Evolutionary conservation across 2,888 invertebrate genomes (phyloP).

Genomic region (Dryomyza anilis): DNA sequence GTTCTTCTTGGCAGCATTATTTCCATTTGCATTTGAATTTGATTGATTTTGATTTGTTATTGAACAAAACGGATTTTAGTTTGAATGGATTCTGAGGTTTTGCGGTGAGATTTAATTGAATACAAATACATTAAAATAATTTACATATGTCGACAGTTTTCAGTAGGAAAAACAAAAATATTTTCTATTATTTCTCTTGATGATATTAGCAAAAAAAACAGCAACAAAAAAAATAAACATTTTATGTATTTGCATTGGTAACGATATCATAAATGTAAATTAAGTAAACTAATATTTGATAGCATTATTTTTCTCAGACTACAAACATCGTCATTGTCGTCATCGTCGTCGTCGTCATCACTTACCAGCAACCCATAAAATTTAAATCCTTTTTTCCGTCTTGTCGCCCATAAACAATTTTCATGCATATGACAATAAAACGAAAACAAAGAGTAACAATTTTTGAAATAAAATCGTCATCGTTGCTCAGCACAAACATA

Average conservation of each 20-base stretch:
- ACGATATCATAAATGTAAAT: too few species aligned
- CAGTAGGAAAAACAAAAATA: too few species aligned
- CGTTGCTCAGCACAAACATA: background rate
- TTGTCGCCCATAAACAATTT: background rate
- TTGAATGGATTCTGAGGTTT: background rate
- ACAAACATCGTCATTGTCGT: too few species aligned
- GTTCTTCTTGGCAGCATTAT: background rate
- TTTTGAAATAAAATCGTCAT: background rate
- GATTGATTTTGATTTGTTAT: constrained; percentile 5
- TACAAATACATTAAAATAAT: background rate
- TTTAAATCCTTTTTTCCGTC: constrained; percentile 2
- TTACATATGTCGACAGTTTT: background rate
- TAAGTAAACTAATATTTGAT: too few species aligned
- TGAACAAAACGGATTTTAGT: background rate
- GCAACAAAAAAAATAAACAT: background rate
- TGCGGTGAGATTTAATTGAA: constrained; percentile 1
- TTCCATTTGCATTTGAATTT: constrained; percentile 7
- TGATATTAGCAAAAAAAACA: background rate
- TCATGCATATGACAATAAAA: too few species aligned
- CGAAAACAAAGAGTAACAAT: background rate
- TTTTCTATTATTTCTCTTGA: background rate
- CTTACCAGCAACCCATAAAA: too few species aligned
- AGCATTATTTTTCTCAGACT: too few species aligned
- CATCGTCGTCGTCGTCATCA: too few species aligned
- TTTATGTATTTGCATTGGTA: background rate